Evolutionary conservation across 2,888 invertebrate species (phyloP), one percentile per base, ranked within the genome.

Genomic region (Aleiodes alternator): DNA sequence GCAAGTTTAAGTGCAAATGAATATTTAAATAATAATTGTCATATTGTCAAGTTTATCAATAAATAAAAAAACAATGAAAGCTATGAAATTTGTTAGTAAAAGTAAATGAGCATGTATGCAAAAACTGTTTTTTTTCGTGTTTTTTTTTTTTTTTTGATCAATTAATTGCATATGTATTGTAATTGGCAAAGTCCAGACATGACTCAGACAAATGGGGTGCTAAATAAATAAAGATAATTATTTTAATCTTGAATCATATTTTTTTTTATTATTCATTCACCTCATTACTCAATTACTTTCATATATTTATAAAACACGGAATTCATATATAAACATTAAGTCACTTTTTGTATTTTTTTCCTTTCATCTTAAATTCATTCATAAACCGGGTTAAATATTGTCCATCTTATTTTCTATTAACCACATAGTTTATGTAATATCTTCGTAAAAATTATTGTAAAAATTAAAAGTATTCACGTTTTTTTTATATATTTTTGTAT

Each of bases 281-380:
- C 34, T 38, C 61, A 12, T 8, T 16, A 61, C 14, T 61, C 43
- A 43, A 48, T 43, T 68, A 68, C 23, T 31, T 53, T 6, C 51
- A 51, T 53, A 51, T 68, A 51, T 68, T 53, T 53, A 51, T 53
- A 51, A 68, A 68, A 68, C 50, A 68, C 50, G 23, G 50, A 68
- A 31, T 31, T 68, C 31, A 68, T 51, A 31, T 68, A 51, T 68
- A 68, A 68, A 68, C 68, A 68, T 68, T 68, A 68, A 68, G 68
- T 68, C 66, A 48, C 66, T 68, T 29, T 59, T 31, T 31, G 34
- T 43, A 1, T 23, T 23, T 23, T 23, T 23, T 23, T 23, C 23
- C 23, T 23, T 23, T 23, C 23, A 23, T 23, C 2, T 16, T 38
- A 38, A 34, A 61, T 61, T 38, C 43, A 43, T 43, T 43, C 43